Evolutionary conservation across 2,113 vertebrate species (phyloP).

Genomic region (Dasyornis broadbenti): DNA sequence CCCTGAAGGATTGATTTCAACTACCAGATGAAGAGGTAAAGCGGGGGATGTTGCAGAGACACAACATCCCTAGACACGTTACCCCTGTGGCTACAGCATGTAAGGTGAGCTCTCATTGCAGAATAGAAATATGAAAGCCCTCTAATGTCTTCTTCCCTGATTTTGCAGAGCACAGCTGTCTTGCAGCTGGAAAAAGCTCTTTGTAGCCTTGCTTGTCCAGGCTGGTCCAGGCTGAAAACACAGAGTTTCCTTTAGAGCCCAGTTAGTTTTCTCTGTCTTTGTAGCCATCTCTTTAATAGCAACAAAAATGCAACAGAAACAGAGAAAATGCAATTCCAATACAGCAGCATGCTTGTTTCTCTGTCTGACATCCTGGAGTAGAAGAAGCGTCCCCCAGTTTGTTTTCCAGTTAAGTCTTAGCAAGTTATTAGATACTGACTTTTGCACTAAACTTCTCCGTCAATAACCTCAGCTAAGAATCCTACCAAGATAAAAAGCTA

Average conservation of each 20-base stretch:
- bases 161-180: not conserved
- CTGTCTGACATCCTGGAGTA: not conserved
- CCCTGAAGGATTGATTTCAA: not conserved
- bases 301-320: not conserved
- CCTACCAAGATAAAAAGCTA: not conserved
- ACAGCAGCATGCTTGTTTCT: not conserved
- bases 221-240: not conserved
- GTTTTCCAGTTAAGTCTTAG: not conserved
- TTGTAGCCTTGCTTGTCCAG: not conserved
- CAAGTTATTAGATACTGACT: not conserved
- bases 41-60: not conserved
- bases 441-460: not conserved
- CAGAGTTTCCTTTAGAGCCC: not conserved
- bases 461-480: not conserved
- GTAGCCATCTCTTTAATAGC: not conserved
- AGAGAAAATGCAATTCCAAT: not conserved
- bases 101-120: not conserved
- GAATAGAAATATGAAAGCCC: not conserved
- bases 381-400: not conserved
- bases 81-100: not conserved
- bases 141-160: not conserved
- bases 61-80: not conserved
- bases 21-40: not conserved
- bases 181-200: not conserved
- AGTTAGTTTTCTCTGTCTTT: not conserved